A percentile compares a stretch with the other conserved stretches of the same genome.
Evolutionary conservation across 1,140 invertebrate genomes (phyloP).

Genomic region (Lepidurus arcticus): DNA sequence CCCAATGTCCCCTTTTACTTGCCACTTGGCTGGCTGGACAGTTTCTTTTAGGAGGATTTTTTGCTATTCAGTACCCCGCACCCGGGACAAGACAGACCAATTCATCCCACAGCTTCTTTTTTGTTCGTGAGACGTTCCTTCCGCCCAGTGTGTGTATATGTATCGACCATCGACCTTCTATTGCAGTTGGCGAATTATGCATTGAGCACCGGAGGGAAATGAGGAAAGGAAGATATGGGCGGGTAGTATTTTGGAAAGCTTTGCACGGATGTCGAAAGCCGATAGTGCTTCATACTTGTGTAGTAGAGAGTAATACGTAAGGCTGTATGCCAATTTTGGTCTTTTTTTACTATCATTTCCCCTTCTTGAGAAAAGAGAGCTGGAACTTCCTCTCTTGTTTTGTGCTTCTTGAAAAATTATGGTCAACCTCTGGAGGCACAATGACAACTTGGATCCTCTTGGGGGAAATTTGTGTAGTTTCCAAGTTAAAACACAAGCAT

Average conservation of each 20-base stretch:
- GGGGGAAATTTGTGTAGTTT: neutral
- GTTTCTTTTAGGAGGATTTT: neutral
- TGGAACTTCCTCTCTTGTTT: neutral
- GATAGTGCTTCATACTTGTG: neutral
- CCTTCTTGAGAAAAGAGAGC: neutral
- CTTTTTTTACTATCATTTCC: neutral
- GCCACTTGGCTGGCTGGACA: neutral
- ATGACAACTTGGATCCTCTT: no score
- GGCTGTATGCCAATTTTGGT: neutral
- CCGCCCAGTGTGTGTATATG: neutral
- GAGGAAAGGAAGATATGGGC: neutral
- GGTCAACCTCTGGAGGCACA: no score
- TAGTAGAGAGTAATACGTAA: neutral
- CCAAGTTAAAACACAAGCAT: neutral
- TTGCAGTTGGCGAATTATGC: constrained; percentile 6
- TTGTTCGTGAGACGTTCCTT: neutral
- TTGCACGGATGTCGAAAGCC: no score
- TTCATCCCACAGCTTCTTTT: neutral
- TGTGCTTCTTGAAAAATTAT: no score
- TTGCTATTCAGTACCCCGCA: neutral
- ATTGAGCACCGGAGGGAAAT: neutral
- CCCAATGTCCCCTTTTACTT: neutral
- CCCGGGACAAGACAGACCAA: constrained; percentile 6
- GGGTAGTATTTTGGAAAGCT: neutral
- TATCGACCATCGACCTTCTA: constrained; percentile 10